Evolutionary conservation across 2,888 invertebrate genomes (phyloP).

Genomic region (Noctuana brunneofusca): DNA sequence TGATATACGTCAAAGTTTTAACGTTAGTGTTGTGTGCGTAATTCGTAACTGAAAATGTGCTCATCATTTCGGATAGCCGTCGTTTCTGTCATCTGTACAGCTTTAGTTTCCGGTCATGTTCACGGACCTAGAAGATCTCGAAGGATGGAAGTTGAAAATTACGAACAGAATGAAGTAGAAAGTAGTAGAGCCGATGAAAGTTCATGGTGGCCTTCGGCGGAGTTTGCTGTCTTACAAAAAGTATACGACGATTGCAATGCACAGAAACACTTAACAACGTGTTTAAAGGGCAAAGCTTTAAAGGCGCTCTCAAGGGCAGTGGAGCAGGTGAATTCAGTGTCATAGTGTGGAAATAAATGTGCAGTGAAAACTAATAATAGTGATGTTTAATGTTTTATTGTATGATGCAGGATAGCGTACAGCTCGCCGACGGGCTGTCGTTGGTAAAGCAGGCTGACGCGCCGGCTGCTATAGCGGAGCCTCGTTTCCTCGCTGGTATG

Average conservation of each 20-base stretch:
- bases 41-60: conserved; percentile 67
- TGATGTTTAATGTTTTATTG: conserved; percentile 56
- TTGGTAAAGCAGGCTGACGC: conserved; percentile 83
- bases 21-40: conserved; percentile 72
- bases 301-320: conserved; percentile 83
- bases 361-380: conserved; percentile 46
- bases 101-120: conserved; percentile 67
- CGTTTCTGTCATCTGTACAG: conserved; percentile 71
- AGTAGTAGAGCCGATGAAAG: conserved; percentile 77
- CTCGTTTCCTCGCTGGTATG: conserved; percentile 81
- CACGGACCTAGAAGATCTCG: conserved; percentile 74
- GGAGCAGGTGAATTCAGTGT: conserved; percentile 76
- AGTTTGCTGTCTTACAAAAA: conserved; percentile 82
- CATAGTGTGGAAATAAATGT: conserved; percentile 43
- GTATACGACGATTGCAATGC: conserved; percentile 85
- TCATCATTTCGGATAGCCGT: conserved; percentile 75
- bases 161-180: conserved; percentile 74
- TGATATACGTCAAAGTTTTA: conserved; percentile 69
- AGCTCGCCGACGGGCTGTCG: conserved; percentile 83
- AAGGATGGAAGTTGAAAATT: conserved; percentile 70
- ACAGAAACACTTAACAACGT: conserved; percentile 82
- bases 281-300: conserved; percentile 84
- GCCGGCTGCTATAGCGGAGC: conserved; percentile 79
- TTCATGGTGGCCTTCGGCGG: conserved; percentile 82
- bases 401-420: conserved; percentile 81